Evolutionary conservation across 2,113 vertebrate species (phyloP).

Genomic region (Sapayoa aenigma): DNA sequence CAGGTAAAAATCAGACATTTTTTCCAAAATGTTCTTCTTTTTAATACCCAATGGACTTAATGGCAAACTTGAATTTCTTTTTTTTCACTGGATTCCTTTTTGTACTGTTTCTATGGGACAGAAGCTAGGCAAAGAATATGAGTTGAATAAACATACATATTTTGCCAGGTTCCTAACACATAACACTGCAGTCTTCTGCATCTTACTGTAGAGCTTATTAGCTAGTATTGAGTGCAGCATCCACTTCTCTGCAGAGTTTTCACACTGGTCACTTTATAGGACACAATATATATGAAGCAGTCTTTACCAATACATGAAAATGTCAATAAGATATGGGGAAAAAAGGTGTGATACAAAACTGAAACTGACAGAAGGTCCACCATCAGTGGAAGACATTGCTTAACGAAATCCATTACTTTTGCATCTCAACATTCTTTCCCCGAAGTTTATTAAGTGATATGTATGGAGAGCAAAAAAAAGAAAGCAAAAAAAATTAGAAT

Average conservation of each 20-base stretch:
- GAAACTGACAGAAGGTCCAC: background rate
- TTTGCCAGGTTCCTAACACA: background rate
- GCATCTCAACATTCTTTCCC: background rate
- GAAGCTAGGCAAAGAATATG: background rate
- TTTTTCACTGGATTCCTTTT: background rate
- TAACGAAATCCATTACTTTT: background rate
- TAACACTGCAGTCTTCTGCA: background rate
- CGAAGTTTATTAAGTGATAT: background rate
- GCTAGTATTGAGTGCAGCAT: background rate
- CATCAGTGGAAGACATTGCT: background rate
- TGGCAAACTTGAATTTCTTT: background rate
- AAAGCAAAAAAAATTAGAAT: accelerated
- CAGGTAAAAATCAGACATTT: background rate
- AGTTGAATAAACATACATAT: background rate
- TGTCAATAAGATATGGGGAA: accelerated
- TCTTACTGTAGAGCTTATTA: background rate
- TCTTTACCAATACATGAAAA: background rate
- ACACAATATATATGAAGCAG: background rate
- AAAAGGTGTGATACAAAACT: background rate
- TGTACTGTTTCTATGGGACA: background rate
- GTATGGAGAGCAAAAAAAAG: accelerated
- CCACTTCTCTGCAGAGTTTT: background rate
- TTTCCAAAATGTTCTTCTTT: background rate
- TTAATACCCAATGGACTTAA: background rate
- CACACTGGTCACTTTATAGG: background rate